Evolutionary conservation across 1,140 invertebrate species (phyloP).

Genomic region (Camponotus pennsylvanicus): DNA sequence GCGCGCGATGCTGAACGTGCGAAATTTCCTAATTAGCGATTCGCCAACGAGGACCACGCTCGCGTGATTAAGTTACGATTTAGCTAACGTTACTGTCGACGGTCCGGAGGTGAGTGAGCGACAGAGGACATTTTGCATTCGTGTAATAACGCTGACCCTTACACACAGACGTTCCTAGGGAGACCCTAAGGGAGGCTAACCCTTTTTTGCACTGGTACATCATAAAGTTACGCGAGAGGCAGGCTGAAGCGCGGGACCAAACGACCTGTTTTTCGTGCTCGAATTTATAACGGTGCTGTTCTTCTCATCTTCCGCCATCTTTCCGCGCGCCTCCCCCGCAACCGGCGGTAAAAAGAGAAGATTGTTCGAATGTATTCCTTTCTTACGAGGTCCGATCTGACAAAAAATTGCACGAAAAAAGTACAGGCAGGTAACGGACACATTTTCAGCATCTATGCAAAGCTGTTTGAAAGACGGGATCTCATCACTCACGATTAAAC

Average conservation of each 20-base stretch:
- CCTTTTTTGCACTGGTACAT: conserved; percentile 74
- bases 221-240: conserved; percentile 67
- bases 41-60: conserved; percentile 12
- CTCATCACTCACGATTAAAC: not conserved
- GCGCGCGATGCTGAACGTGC: not conserved
- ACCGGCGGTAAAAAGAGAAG: not conserved
- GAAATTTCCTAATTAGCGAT: conserved; percentile 38
- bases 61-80: conserved; percentile 42
- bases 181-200: conserved; percentile 65
- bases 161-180: conserved; percentile 30
- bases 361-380: conserved; percentile 14
- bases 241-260: conserved; percentile 32
- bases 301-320: conserved; percentile 43
- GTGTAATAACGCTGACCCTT: conserved; percentile 79
- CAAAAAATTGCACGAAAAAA: conserved; percentile 30
- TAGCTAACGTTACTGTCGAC: conserved; percentile 62
- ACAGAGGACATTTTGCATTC: conserved; percentile 79
- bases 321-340: not conserved
- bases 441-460: not conserved
- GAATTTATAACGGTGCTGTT: conserved; percentile 73
- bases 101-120: conserved; percentile 79
- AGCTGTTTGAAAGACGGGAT: not conserved
- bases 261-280: conserved; percentile 52
- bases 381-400: not conserved
- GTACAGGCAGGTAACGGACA: not conserved